Evolutionary conservation across 1,140 invertebrate genomes (phyloP), one percentile per base, ranked within the genome.

Genomic region (Dreissena polymorpha): DNA sequence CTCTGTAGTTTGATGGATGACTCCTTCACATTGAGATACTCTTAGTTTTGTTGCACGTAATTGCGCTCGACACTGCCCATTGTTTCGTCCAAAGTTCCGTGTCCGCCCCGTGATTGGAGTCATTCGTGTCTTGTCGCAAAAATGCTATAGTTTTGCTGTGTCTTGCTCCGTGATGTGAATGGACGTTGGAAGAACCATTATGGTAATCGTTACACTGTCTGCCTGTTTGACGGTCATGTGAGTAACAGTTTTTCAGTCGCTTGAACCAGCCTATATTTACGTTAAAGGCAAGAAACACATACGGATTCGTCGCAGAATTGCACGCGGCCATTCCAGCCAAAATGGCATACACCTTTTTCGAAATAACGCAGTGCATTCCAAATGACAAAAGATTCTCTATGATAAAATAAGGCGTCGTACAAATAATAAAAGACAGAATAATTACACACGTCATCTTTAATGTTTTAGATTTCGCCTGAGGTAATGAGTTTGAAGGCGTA

Each of bases 371-470:
- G 76, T 87, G 87, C 68, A 91, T 86, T 6, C 90, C 89, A 77
- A 89, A 93, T 3, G 90, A 90, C 87, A 91, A 89, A 14, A 90
- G 88, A 89, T 92, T 91, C 75, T 93, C 93, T 21, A 89, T 89
- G 50, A 92, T 85, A 80, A 93, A 91, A 69, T 93, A 93, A 14
- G 93, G 93, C 67, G 91, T 23, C 7, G 88, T 89, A 79, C 91
- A 92, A 0, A 92, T 71, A 29, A 93, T 87, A 86, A 91, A 93
- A 12, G 87, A 85, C 5, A 81, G n/a, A 0, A 92, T 91, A 29
- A 93, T 93, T 8, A 92, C 92, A 25, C 91, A 84, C 0, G 92
- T 93, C 91, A 93, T 91, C 72, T 91, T 92, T 27, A 93, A 80
- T 0, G 93, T 93, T 85, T 93, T 93, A 10, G 91, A 89, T 84